Percentiles rank a stretch among this genome's conserved stretches.
Conservation (phyloP, 2,797 vertebrate genomes). For the Poecilia picta region DNA sequence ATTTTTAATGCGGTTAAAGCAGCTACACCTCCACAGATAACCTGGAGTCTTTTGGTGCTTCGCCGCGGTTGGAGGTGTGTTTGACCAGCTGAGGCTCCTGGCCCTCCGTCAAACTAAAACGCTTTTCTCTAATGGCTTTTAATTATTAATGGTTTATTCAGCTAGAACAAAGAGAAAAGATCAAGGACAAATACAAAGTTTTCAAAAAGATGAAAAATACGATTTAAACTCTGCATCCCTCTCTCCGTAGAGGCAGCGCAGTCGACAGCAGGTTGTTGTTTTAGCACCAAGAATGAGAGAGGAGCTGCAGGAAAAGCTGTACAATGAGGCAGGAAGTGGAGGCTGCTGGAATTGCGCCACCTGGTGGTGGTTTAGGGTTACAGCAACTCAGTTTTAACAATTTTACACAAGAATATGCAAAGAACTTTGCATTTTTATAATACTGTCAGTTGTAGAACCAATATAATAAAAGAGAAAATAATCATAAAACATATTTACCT, state of each 20-base stretch:
- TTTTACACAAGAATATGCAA: not conserved
- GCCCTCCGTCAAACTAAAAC: conserved; percentile 25
- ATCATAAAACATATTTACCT: not conserved
- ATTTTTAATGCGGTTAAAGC: not conserved
- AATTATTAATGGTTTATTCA: conserved; percentile 54
- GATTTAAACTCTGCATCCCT: not conserved
- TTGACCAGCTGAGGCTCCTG: conserved; percentile 1
- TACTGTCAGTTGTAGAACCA: not conserved
- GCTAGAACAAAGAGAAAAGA: conserved; percentile 26
- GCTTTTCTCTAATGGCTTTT: conserved; percentile 30
- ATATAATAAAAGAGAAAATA: not conserved
- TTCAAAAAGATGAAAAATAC: not conserved
- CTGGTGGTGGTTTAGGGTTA: not conserved
- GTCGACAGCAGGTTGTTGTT: not conserved
- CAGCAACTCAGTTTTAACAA: not conserved
- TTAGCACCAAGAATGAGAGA: not conserved
- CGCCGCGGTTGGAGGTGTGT: not conserved
- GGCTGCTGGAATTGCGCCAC: not conserved
- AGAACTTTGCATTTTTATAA: not conserved
- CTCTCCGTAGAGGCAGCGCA: not conserved
- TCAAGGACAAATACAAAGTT: conserved; percentile 10
- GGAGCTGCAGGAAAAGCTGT: not conserved
- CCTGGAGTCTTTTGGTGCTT: not conserved
- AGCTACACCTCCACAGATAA: not conserved
- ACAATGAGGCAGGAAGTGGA: not conserved